phyloP scores from a whole-genome alignment of 1,140 invertebrate genomes.

The Hycleus cichorii region DNA sequence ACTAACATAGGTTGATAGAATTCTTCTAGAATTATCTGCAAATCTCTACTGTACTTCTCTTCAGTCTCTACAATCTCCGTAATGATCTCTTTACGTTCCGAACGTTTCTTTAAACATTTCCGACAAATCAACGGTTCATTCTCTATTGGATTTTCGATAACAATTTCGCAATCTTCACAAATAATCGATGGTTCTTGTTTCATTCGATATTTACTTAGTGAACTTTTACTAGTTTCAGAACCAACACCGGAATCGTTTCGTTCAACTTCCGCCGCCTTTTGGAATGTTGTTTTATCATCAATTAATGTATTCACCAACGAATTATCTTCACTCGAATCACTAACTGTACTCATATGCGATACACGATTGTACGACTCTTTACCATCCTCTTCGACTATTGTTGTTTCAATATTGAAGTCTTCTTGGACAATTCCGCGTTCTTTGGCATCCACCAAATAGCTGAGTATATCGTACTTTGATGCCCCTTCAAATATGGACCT shows the following conservation, averaged over 20 bases:
- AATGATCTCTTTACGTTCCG: conserved; percentile 89
- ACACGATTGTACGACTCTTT: conserved; percentile 46
- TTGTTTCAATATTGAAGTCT: conserved; percentile 50
- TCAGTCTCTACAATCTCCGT: conserved; percentile 95
- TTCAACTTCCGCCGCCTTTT: conserved; percentile 63
- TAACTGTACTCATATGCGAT: conserved; percentile 52
- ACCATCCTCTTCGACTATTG: conserved; percentile 48
- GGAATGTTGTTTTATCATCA: conserved; percentile 44
- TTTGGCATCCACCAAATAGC: conserved; percentile 79
- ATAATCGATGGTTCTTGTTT: conserved; percentile 45
- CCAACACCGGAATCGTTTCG: conserved; percentile 89
- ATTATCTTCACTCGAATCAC: conserved; percentile 63
- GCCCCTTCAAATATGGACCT: conserved; percentile 76
- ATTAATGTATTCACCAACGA: conserved; percentile 48
- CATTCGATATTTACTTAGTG: conserved; percentile 61
- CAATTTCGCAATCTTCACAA: conserved; percentile 71
- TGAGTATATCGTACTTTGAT: conserved; percentile 81
- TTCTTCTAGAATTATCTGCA: conserved; percentile 87
- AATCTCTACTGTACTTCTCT: conserved; percentile 87
- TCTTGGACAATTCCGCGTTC: conserved; percentile 59
- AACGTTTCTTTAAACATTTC: conserved; percentile 78
- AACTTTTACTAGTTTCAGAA: conserved; percentile 84
- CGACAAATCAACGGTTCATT: conserved; percentile 72
- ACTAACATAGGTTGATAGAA: conserved; percentile 90
- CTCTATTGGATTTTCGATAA: conserved; percentile 59